phyloP scores from a whole-genome alignment of 2,113 vertebrate genomes.

The Phaethon lepturus region DNA sequence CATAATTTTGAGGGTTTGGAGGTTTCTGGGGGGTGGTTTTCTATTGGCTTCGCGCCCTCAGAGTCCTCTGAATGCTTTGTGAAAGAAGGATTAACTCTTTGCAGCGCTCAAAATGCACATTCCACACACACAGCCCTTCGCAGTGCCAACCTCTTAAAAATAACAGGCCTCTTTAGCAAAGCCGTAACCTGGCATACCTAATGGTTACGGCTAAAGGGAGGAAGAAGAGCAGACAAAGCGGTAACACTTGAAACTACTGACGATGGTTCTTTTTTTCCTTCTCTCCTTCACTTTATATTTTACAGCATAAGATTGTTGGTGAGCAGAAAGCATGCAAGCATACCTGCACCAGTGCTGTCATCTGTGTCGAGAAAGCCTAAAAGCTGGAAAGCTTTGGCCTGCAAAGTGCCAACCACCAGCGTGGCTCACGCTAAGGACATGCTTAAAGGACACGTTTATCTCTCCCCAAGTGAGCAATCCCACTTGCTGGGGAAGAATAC shows the following conservation, averaged over 20 bases:
- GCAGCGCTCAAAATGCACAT: background rate
- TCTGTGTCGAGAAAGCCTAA: background rate
- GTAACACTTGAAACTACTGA: accelerated
- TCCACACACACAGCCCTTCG: background rate
- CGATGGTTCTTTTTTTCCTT: accelerated
- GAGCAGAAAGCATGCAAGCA: background rate
- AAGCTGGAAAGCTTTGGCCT: background rate
- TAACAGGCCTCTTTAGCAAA: accelerated
- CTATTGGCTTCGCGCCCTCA: background rate
- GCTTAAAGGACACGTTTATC: background rate
- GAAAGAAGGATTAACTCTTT: background rate
- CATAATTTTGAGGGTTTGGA: background rate
- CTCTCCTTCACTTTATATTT: background rate
- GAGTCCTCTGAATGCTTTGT: background rate
- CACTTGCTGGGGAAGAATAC: background rate
- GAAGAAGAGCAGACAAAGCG: background rate
- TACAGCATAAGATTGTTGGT: accelerated
- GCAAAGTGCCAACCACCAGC: background rate
- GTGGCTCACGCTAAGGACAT: background rate
- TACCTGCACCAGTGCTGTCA: background rate
- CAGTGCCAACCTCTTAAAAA: accelerated
- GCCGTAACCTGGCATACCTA: too few species aligned
- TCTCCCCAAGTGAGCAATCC: background rate
- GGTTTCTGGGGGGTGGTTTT: background rate
- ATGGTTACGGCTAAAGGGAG: background rate